Conservation (phyloP, 53 echinoderm and acorn worm genomes). For the Holothuria leucospilota region DNA sequence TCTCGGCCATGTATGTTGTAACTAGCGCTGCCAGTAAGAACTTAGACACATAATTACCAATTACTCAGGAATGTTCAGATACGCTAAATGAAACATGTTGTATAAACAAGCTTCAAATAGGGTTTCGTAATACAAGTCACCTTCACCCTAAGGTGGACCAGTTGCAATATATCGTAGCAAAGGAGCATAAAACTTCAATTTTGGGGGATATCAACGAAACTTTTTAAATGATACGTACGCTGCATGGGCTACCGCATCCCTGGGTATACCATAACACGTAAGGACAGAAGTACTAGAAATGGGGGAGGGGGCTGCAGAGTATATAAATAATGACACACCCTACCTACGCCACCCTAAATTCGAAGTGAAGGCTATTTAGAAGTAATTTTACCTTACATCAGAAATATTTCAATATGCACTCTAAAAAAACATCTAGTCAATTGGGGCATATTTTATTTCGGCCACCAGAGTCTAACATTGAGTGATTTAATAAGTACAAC, state of each 20-base stretch:
- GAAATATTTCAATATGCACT: no score
- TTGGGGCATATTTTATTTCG: no score
- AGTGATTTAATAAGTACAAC: not conserved
- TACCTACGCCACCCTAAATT: no score
- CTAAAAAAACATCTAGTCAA: no score
- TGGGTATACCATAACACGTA: not conserved
- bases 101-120: constrained; percentile 2
- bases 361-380: no score
- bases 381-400: not conserved
- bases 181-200: no score
- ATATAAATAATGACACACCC: not conserved
- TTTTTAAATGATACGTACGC: not conserved
- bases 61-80: not conserved
- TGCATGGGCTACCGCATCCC: not conserved
- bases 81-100: not conserved
- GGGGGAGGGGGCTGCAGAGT: not conserved
- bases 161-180: no score
- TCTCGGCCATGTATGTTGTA: not conserved
- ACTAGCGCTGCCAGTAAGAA: constrained; percentile 1
- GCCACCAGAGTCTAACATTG: not conserved
- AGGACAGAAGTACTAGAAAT: not conserved
- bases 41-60: not conserved
- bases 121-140: not conserved
- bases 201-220: constrained; percentile 1
- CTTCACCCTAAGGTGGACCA: no score